Percentiles rank a stretch among this genome's conserved stretches.
phyloP scores from a whole-genome alignment of 92 coral and sea anemone species.

The Zoanthus solanderi region DNA sequence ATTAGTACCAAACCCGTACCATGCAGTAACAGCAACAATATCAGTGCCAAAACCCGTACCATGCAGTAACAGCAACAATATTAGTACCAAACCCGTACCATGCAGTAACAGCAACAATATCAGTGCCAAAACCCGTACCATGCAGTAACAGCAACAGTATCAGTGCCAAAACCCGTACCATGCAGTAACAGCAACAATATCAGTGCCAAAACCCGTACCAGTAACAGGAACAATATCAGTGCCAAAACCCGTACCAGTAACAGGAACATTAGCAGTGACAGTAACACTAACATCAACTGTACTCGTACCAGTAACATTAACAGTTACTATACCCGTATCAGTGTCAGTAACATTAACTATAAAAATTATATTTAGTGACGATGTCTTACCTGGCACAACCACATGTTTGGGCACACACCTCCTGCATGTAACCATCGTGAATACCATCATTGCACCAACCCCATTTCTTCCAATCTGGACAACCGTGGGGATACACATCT shows the following conservation, averaged over 20 bases:
- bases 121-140: no score
- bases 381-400: slow-evolving; percentile 63
- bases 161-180: no score
- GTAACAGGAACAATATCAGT: not conserved
- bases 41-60: no score
- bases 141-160: no score
- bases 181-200: no score
- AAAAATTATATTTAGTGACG: not conserved
- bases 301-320: not conserved
- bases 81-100: no score
- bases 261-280: not conserved
- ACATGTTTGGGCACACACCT: slow-evolving; percentile 81
- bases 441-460: slow-evolving; percentile 72
- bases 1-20: no score
- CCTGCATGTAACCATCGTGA: slow-evolving; percentile 67
- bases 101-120: no score
- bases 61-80: no score
- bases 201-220: not conserved
- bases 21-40: no score
- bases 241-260: not conserved
- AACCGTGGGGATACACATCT: slow-evolving; percentile 71
- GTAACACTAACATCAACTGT: not conserved
- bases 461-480: slow-evolving; percentile 68
- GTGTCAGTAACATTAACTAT: not conserved
- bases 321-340: not conserved